Evolutionary conservation across 2,888 invertebrate genomes (phyloP), one percentile per base, ranked within the genome.

Genomic region (Marronus borbonicus): DNA sequence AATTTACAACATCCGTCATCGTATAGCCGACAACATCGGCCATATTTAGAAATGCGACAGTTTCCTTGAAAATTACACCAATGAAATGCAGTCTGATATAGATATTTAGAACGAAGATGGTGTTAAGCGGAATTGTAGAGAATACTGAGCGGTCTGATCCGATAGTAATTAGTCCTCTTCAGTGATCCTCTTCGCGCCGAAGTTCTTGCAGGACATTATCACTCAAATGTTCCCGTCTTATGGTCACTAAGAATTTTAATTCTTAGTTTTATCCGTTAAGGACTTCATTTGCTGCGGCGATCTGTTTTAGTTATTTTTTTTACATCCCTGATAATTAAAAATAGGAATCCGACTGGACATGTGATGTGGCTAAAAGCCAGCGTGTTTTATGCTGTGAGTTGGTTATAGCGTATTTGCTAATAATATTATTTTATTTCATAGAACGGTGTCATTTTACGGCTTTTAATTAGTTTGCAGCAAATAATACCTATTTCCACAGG

Each of bases 181-280:
- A 28, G 58, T 72, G 17, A 60, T 39, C 72, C 44, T 39, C 60
- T 36, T 58, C 31, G 31, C 55, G 72, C 60, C 44, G 44, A 44
- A 72, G 55, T 31, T 36, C 17, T 75, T 66, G 74, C 78, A 50
- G 78, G 81, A 80, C 80, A 80, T 78, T 72, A 72, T 60, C 72
- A 60, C 72, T 72, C 39, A 72, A 72, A 79, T 80, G 80, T 80
- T 84, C 83, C 83, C 85, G 85, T 86, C 84, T 84, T 84, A 87
- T 86, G 85, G 85, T 85, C 84, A 86, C 83, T 82, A 85, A 85
- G 87, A 87, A 88, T 88, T 86, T 88, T 87, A 88, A 87, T 87
- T 87, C 86, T 84, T 84, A 81, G 85, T 85, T 72, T 72, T 44
- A 60, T 85, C 85, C 84, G 84, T 84, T 82, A 82, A 84, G 87